Percentiles rank a stretch among this genome's conserved stretches.
Conservation (phyloP, 2,797 vertebrate genomes). For the Muscicapa striata region DNA sequence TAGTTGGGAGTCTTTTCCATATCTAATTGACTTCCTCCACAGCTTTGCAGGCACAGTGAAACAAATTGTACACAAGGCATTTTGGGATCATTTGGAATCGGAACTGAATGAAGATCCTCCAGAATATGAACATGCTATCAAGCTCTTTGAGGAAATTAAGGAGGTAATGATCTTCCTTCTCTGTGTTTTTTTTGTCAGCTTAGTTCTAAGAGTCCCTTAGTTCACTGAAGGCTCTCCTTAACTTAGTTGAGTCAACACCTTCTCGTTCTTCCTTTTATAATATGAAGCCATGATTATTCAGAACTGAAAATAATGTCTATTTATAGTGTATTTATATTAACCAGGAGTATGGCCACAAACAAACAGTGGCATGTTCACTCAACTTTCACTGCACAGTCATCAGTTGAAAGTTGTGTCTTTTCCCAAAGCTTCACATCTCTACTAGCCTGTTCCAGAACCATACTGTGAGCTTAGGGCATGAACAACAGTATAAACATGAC, state of each 20-base stretch:
- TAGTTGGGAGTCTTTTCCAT: neutral
- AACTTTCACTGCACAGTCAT: neutral
- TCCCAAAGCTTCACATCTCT: neutral
- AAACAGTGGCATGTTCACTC: neutral
- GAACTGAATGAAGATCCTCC: constrained; percentile 91
- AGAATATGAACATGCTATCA: constrained; percentile 89
- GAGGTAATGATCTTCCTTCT: constrained; percentile 76
- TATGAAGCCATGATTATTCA: neutral
- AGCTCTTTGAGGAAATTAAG: constrained; percentile 90
- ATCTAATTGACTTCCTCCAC: neutral
- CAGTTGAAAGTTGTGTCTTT: neutral
- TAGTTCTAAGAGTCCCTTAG: neutral
- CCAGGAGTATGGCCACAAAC: neutral
- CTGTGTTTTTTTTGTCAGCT: neutral
- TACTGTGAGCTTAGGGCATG: neutral
- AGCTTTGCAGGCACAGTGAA: constrained; percentile 87
- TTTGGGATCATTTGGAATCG: constrained; percentile 89
- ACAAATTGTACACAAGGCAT: constrained; percentile 89
- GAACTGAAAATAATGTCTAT: neutral
- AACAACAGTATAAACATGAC: neutral
- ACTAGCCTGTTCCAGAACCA: neutral
- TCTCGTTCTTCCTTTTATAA: neutral
- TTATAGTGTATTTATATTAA: neutral
- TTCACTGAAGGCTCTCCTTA: neutral
- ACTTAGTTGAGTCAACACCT: neutral